Evolutionary conservation across 1,140 invertebrate genomes (phyloP), one percentile per base, ranked within the genome.

Genomic region (Cyclargus thomasi): DNA sequence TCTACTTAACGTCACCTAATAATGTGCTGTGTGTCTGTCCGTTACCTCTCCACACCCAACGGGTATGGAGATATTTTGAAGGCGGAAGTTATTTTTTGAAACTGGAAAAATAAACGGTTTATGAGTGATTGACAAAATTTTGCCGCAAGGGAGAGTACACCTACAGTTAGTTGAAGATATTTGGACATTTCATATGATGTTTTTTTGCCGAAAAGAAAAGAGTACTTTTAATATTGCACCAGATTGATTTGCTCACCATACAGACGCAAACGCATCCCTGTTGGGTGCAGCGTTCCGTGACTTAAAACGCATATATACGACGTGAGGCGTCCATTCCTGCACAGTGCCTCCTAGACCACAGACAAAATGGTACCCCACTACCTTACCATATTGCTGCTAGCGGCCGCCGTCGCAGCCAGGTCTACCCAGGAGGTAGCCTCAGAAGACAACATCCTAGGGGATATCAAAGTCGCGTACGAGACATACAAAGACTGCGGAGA

Each of bases 401-500:
- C 82, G 14, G 81, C 82, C 3, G 84, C 83, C 55, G 86, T 81
- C 39, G 81, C 78, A 20, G 90, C 85, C 6, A 80, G 90, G 68
- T 90, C 77, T 59, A 84, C 85, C 62, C 87, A 91, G 63, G 90
- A 59, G 55, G 35, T 57, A 53, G 20, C 20, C 17, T 80, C 88
- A 75, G 87, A 91, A 29, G 88, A 90, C 73, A 80, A 75, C 29
- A 68, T 90, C 64, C 72, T 91, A 66, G 86, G 87, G 53, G 88
- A 91, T 66, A 71, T 91, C 11, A 90, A 87, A 75, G 72, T 88
- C 63, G 85, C 90, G 29, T 90, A 91, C 69, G 90, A 91, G 68
- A 90, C 90, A 1, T 96, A 96, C 84, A 95, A 95, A 80, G 95
- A 96, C 70, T 96, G 95, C 86, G 92, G 94, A 22, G 93, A 91